These are phyloP conservation scores for Rhinopomastus cyanomelas DNA, from an alignment of 2,113 vertebrate genomes.

Conservation along the genomic window DNA sequence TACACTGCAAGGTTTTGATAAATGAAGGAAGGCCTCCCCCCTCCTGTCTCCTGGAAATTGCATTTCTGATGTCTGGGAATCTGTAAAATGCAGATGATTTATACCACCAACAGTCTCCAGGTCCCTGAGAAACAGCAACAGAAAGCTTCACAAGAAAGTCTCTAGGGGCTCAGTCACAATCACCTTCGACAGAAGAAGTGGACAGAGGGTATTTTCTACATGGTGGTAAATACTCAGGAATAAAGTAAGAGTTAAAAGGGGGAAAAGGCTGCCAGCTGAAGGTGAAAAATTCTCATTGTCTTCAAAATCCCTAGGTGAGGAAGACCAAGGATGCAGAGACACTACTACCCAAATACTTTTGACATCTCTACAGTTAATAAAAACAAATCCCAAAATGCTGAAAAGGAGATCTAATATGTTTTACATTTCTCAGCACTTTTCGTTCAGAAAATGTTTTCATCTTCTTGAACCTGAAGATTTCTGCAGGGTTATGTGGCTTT, in stretches of 20 bases:
- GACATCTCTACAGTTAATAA: background rate
- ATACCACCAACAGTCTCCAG: slow-evolving; percentile 17
- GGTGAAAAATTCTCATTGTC: background rate
- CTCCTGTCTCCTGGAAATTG: slow-evolving; percentile 22
- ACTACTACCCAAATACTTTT: background rate
- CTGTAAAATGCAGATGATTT: slow-evolving; percentile 56
- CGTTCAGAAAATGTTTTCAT: background rate
- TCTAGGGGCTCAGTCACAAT: background rate
- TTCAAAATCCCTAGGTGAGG: background rate
- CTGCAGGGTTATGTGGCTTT: background rate
- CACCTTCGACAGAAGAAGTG: background rate
- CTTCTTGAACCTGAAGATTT: background rate
- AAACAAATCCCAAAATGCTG: background rate
- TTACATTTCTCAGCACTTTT: background rate
- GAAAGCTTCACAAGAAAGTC: slow-evolving; percentile 29
- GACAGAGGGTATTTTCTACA: background rate
- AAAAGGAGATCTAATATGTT: background rate
- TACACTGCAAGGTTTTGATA: slow-evolving; percentile 46
- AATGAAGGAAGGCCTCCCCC: slow-evolving; percentile 9
- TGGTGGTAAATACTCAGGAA: background rate
- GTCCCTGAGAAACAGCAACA: background rate
- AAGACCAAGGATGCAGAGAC: background rate
- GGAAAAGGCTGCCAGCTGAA: background rate
- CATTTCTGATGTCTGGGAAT: slow-evolving; percentile 20
- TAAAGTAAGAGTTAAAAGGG: background rate